Evolutionary conservation across 2,797 vertebrate species (phyloP).

Genomic region (Prunella strophiata): DNA sequence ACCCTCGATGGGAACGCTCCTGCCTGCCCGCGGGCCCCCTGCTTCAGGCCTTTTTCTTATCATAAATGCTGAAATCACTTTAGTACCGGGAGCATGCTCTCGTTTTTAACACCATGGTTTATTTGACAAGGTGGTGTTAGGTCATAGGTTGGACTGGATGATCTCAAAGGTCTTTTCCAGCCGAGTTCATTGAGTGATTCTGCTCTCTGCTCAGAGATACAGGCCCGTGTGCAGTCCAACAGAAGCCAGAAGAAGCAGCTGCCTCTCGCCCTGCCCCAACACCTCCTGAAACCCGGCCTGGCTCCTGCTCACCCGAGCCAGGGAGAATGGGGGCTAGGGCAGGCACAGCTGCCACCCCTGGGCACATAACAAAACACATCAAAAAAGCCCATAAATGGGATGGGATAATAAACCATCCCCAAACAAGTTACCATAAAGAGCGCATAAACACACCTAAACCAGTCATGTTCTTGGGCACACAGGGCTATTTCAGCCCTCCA

Average conservation of each 20-base stretch:
- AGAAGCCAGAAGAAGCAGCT: background rate
- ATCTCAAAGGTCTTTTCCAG: background rate
- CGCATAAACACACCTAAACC: background rate
- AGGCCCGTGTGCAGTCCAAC: fast-evolving
- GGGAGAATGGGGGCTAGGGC: too few relatives aligned
- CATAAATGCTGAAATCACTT: too few relatives aligned
- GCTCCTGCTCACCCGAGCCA: too few relatives aligned
- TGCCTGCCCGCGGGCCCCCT: too few relatives aligned
- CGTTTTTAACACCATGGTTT: background rate
- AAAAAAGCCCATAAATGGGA: background rate
- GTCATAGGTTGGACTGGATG: background rate
- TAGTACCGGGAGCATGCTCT: too few relatives aligned
- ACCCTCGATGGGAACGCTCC: too few relatives aligned
- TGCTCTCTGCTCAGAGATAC: background rate
- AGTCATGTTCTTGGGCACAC: background rate
- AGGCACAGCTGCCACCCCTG: background rate
- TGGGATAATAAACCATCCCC: background rate
- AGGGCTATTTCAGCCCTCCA: background rate
- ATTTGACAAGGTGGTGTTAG: background rate
- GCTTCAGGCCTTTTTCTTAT: too few relatives aligned
- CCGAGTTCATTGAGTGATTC: background rate
- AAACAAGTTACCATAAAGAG: background rate
- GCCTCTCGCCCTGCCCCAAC: fast-evolving
- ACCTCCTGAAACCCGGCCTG: fast-evolving
- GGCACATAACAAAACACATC: background rate